Base-by-base conservation (phyloP, 2,797 vertebrate genomes). In the Nannoperca australis region DNA sequence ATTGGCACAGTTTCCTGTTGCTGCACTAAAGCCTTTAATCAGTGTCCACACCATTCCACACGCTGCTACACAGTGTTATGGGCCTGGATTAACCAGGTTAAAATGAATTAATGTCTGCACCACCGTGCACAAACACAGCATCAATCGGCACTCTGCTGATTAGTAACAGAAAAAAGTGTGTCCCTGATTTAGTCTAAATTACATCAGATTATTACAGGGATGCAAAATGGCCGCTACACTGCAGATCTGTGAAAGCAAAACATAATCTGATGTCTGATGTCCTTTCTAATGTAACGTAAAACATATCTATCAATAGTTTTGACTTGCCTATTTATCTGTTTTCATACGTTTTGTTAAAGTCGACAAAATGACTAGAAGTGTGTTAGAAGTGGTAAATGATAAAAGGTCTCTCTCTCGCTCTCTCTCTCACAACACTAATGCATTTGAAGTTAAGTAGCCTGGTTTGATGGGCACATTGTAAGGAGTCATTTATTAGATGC, bases 81-180 rank as follows among this genome's bases (percentile, higher is more conserved):
- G 63, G 64, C 51, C 64, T 61, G 83, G 76, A 86, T 76, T 59
- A 82, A 84, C 71, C 80, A 82, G 79, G 61, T 77, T 61, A 40
- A 78, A 73, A 62, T 53, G 20, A 70, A 76, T 78, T 42, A n/a
- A 75, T 64, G 27, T 78, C 40, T 56, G 83, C 82, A 78, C 61
- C 65, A 55, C 51, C 88, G 88, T 89, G 88, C 88, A 85, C 30
- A 7, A 81, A 89, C 71, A 84, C 85, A 22, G 73, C 82, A 61
- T 64, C 75, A 83, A 61, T 66, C 66, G 32, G 79, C 83, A 81
- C 71, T 82, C 77, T 65, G 73, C 78, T 62, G 75, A 78, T 89
- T 88, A 89, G 90, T 81, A 70, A 69, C 12, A 56, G 49, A 74
- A 67, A 54, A 30, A 64, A 61, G 42, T 24, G 56, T 53, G 18